These are phyloP conservation scores for Chiroxiphia lanceolata DNA, from an alignment of 2,797 vertebrate genomes.

Conservation along the genomic window DNA sequence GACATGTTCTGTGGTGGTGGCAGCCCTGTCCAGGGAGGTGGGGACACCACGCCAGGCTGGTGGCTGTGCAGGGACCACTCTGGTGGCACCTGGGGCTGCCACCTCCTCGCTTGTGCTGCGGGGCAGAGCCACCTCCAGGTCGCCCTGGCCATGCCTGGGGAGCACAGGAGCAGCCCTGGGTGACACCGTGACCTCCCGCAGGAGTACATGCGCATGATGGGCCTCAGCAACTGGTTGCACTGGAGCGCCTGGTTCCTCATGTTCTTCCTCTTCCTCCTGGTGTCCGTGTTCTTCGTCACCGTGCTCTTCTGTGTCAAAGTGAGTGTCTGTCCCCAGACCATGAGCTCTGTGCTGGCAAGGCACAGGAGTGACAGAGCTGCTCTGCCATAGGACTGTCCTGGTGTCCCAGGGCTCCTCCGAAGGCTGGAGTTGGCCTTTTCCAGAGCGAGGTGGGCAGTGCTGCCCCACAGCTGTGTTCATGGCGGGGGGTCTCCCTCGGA, in stretches of 20 bases:
- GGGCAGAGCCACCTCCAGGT: neutral
- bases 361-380: neutral
- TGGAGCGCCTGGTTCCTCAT: slow-evolving; percentile 97
- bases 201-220: slow-evolving; percentile 99
- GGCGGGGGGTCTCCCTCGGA: neutral
- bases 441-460: neutral
- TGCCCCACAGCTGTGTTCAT: neutral
- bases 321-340: slow-evolving; percentile 38
- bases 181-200: slow-evolving; percentile 39
- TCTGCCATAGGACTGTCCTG: neutral
- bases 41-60: accelerated
- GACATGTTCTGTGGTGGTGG: neutral
- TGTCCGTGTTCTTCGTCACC: slow-evolving; percentile 89
- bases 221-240: slow-evolving; percentile 96
- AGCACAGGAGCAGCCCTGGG: neutral
- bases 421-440: neutral
- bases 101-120: neutral
- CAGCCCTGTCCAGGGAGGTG: neutral
- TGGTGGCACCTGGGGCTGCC: neutral
- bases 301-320: slow-evolving; percentile 92
- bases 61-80: neutral
- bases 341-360: neutral
- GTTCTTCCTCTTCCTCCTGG: slow-evolving; percentile 90
- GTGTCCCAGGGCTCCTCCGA: neutral
- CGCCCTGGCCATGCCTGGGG: accelerated